Conservation (phyloP, 1,140 invertebrate genomes). For the Calephelis virginiensis region DNA sequence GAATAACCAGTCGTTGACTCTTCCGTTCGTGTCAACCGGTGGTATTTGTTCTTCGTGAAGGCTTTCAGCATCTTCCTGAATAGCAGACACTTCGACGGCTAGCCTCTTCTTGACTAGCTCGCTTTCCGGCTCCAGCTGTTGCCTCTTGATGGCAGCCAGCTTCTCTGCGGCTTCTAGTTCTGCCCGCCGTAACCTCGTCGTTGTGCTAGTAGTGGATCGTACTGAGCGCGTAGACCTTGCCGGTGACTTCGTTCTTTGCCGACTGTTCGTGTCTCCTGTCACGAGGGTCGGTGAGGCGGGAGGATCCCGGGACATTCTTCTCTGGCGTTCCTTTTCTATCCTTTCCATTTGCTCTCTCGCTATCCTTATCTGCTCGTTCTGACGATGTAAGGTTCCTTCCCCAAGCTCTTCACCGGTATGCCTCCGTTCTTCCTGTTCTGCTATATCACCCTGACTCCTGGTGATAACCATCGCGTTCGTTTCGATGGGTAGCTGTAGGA, state of each 20-base stretch:
- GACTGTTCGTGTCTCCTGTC: neutral
- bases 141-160: neutral
- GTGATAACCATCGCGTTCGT: neutral
- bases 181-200: neutral
- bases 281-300: neutral
- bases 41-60: neutral
- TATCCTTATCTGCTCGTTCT: too few relatives aligned
- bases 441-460: neutral
- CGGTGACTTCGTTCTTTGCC: neutral
- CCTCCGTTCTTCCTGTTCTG: neutral
- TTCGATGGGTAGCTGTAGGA: neutral
- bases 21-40: neutral
- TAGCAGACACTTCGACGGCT: constrained; percentile 4
- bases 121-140: neutral
- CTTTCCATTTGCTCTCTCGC: too few relatives aligned
- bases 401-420: neutral
- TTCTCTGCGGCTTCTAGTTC: constrained; percentile 9
- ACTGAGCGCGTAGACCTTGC: neutral
- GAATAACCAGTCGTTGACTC: neutral
- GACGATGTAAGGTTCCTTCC: too few relatives aligned
- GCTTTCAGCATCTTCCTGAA: neutral
- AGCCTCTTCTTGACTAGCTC: constrained; percentile 16
- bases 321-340: neutral
- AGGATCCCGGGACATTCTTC: neutral
- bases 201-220: constrained; percentile 1